Percentiles rank a stretch among this genome's conserved stretches.
Evolutionary conservation across 2,797 vertebrate species (phyloP).

Genomic region (Ctenopoma multispine): DNA sequence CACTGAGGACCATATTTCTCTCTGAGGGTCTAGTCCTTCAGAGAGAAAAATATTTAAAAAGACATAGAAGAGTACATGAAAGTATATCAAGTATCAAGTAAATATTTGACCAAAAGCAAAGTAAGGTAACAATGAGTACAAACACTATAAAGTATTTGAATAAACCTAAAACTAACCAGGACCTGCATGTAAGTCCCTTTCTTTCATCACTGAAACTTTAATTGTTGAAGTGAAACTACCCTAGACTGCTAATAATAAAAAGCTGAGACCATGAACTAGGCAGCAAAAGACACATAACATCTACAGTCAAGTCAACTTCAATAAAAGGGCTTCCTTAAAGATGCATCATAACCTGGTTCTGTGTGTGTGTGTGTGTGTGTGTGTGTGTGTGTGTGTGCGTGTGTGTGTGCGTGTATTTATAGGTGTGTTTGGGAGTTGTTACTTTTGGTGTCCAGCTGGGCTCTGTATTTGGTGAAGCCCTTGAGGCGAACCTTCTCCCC

Average conservation of each 20-base stretch:
- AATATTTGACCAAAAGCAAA: background rate
- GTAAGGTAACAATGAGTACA: slow-evolving; percentile 37
- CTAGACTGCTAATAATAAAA: background rate
- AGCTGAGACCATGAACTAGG: background rate
- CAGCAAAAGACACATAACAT: background rate
- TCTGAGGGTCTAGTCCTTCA: no score
- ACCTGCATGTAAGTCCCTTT: no score
- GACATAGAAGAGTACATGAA: no score
- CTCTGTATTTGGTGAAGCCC: slow-evolving; percentile 96
- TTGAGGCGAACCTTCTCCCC: slow-evolving; percentile 96
- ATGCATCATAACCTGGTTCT: background rate
- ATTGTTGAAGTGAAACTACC: background rate
- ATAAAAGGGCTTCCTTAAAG: background rate
- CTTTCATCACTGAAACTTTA: no score
- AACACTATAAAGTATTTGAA: no score
- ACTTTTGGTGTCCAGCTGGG: slow-evolving; percentile 97
- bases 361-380: slow-evolving; percentile 9
- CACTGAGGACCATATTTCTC: no score
- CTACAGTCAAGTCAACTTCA: background rate
- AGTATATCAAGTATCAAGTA: background rate
- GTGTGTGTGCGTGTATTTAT: slow-evolving; percentile 12
- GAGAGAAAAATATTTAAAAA: background rate
- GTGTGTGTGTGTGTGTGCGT: slow-evolving; percentile 6
- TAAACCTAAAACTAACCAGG: background rate
- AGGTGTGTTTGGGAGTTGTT: slow-evolving; percentile 59